A percentile compares a stretch with the other conserved stretches of the same genome.
These are phyloP conservation scores for Tangara arthus DNA, from an alignment of 2,797 vertebrate species.

Conservation along the genomic window DNA sequence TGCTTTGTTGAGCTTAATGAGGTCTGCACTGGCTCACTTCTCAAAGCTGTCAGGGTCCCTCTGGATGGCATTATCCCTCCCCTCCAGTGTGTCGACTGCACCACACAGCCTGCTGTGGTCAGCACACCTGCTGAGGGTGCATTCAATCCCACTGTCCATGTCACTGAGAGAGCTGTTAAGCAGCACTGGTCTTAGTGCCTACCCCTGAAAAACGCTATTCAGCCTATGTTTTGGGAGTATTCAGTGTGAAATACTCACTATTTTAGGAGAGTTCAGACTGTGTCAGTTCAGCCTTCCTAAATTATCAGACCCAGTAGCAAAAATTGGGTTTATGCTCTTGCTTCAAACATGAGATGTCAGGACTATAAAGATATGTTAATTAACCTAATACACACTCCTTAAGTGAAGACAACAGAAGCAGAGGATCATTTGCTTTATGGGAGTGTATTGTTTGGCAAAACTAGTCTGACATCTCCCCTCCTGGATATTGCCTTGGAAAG, in stretches of 20 bases:
- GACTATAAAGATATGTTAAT: background rate
- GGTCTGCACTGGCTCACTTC: background rate
- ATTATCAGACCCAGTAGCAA: background rate
- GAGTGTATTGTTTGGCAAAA: background rate
- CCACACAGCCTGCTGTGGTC: background rate
- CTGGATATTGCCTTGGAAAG: background rate
- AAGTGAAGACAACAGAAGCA: background rate
- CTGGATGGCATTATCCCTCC: background rate
- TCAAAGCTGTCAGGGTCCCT: background rate
- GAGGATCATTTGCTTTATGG: background rate
- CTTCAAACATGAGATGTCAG: background rate
- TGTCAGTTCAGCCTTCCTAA: background rate
- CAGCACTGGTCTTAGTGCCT: background rate
- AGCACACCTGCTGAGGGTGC: background rate
- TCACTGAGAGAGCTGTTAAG: background rate
- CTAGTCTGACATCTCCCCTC: background rate
- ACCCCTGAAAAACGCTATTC: background rate
- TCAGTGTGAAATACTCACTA: background rate
- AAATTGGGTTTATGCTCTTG: background rate
- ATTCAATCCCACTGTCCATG: background rate
- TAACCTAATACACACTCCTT: background rate
- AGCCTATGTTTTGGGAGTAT: background rate
- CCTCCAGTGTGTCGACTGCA: no score
- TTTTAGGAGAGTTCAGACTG: background rate
- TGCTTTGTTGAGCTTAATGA: background rate